Conservation (phyloP, 1,140 invertebrate species). For the Atta colombica region DNA sequence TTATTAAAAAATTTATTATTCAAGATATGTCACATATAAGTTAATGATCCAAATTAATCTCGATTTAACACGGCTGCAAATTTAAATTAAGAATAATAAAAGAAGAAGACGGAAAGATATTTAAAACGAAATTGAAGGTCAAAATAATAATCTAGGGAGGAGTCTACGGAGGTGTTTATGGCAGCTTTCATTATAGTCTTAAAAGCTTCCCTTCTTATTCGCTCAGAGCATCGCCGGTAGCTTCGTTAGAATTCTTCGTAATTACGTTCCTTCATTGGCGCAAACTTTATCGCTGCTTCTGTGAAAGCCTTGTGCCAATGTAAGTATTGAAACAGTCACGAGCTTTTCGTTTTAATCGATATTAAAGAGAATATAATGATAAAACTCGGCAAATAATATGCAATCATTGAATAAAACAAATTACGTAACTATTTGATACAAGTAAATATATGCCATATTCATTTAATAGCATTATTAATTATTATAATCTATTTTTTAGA, state of each 20-base stretch:
- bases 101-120: background rate
- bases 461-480: background rate
- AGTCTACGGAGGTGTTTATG: background rate
- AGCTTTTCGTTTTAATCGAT: background rate
- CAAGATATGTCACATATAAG: background rate
- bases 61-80: background rate
- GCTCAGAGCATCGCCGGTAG: constrained; percentile 17
- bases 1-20: background rate
- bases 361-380: constrained; percentile 18
- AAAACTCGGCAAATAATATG: background rate
- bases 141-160: background rate
- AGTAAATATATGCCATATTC: background rate
- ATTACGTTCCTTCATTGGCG: constrained; percentile 49
- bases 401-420: background rate
- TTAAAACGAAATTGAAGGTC: constrained; percentile 22
- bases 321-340: constrained; percentile 37
- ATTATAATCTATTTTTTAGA: background rate
- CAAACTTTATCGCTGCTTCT: constrained; percentile 51
- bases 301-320: constrained; percentile 26
- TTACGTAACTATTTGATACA: background rate
- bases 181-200: constrained; percentile 37
- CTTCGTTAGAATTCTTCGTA: constrained; percentile 48
- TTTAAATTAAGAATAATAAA: constrained; percentile 33
- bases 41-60: background rate
- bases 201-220: constrained; percentile 47